Conservation (phyloP, 2,113 vertebrate genomes). For the Hydrochoerus hydrochaeris region DNA sequence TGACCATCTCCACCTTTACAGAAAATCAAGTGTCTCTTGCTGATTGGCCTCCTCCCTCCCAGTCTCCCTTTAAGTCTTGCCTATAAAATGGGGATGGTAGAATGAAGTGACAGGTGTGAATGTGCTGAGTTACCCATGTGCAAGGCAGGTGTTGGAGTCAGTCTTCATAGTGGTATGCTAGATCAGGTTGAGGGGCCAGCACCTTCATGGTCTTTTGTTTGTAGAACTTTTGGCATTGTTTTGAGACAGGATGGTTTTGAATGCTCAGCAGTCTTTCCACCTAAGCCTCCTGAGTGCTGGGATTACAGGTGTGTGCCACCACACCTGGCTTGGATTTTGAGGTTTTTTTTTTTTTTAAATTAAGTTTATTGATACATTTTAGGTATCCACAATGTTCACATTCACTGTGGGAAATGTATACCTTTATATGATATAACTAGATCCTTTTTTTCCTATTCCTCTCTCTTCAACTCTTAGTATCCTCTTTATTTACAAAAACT, state of each 20-base stretch:
- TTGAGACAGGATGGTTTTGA: not conserved
- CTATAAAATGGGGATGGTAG: not conserved
- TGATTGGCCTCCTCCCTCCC: not conserved
- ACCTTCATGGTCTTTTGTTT: conserved; percentile 42
- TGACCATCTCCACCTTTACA: not conserved
- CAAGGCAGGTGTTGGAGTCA: not conserved
- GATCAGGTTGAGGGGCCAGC: not conserved
- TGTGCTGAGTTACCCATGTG: not conserved
- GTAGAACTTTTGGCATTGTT: conserved; percentile 30
- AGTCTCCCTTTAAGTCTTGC: not conserved
- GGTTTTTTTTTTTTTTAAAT: not conserved
- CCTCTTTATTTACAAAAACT: not conserved
- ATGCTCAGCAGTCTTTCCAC: not conserved
- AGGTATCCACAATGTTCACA: not conserved
- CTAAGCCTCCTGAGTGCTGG: not conserved
- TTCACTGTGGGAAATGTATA: not conserved
- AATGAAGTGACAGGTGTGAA: not conserved
- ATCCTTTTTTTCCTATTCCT: not conserved
- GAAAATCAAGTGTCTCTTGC: not conserved
- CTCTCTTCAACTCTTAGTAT: not conserved
- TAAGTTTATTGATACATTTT: not conserved
- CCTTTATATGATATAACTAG: not conserved
- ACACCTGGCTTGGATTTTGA: not conserved
- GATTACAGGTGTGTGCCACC: not conserved
- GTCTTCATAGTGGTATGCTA: not conserved